These are phyloP conservation scores for Brenthis daphne DNA, from an alignment of 2,888 invertebrate species.

Conservation along the genomic window DNA sequence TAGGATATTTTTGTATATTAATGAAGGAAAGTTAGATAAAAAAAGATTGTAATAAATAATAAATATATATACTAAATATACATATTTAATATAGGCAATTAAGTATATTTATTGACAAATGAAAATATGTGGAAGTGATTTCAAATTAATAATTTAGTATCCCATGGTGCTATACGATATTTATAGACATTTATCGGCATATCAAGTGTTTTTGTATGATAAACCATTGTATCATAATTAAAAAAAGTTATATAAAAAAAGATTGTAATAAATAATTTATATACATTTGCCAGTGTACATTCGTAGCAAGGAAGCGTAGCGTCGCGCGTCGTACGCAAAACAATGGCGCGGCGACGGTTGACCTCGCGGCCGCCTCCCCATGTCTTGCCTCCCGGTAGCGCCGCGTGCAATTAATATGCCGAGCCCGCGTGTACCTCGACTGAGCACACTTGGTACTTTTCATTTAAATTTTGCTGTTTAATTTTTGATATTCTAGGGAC, in stretches of 20 bases:
- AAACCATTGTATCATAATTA: neutral
- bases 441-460: conserved; percentile 51
- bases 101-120: too few species aligned
- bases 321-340: conserved; percentile 63
- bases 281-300: conserved; percentile 12
- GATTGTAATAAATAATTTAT: conserved; percentile 10
- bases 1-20: neutral
- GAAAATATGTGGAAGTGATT: too few species aligned
- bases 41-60: conserved; percentile 5
- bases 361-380: conserved; percentile 77
- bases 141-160: too few species aligned
- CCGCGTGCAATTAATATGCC: conserved; percentile 83
- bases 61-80: neutral
- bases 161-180: too few species aligned
- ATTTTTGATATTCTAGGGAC: neutral
- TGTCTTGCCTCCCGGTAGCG: conserved; percentile 78
- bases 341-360: conserved; percentile 80
- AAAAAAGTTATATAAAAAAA: neutral
- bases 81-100: neutral
- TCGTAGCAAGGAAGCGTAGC: conserved; percentile 22
- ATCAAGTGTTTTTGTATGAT: too few species aligned
- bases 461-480: conserved; percentile 33
- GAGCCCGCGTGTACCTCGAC: conserved; percentile 70
- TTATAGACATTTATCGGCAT: too few species aligned
- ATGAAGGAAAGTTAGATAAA: neutral